These are phyloP conservation scores for Papilio protenor DNA, from an alignment of 2,888 invertebrate species.

Conservation along the genomic window DNA sequence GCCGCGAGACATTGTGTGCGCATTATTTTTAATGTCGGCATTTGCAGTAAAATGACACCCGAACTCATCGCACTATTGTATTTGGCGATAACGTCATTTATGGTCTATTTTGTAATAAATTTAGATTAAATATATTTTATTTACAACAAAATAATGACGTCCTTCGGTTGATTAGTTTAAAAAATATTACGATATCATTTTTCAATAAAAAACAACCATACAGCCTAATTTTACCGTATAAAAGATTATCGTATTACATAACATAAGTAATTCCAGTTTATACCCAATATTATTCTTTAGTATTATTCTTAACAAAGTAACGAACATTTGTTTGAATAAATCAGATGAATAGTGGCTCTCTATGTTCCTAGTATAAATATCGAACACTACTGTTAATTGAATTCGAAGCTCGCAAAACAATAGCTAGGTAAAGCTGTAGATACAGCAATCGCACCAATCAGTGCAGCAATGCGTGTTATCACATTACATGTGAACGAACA, in stretches of 20 bases:
- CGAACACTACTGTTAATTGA: slow-evolving; percentile 16
- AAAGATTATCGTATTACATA: neutral
- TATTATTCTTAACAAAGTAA: neutral
- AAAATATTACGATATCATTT: too few relatives aligned
- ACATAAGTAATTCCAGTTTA: neutral
- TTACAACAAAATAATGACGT: neutral
- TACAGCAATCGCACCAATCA: slow-evolving; percentile 50
- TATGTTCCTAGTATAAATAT: slow-evolving; percentile 19
- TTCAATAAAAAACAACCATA: too few relatives aligned
- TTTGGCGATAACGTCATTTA: slow-evolving; percentile 53
- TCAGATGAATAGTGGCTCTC: neutral
- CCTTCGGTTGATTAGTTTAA: neutral
- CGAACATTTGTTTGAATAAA: neutral
- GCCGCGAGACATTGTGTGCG: slow-evolving; percentile 67
- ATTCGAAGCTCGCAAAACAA: slow-evolving; percentile 19
- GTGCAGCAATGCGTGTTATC: slow-evolving; percentile 57
- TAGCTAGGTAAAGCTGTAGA: slow-evolving; percentile 21
- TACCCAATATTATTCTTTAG: neutral
- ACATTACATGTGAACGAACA: slow-evolving; percentile 53
- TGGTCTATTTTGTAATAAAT: slow-evolving; percentile 44
- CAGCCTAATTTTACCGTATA: too few relatives aligned
- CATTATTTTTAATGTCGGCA: slow-evolving; percentile 70
- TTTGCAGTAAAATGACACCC: slow-evolving; percentile 63
- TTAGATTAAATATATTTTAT: slow-evolving; percentile 1
- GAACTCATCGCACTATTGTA: slow-evolving; percentile 57